Base-by-base conservation (phyloP, 2,888 invertebrate genomes). In the Germaria angustata region DNA sequence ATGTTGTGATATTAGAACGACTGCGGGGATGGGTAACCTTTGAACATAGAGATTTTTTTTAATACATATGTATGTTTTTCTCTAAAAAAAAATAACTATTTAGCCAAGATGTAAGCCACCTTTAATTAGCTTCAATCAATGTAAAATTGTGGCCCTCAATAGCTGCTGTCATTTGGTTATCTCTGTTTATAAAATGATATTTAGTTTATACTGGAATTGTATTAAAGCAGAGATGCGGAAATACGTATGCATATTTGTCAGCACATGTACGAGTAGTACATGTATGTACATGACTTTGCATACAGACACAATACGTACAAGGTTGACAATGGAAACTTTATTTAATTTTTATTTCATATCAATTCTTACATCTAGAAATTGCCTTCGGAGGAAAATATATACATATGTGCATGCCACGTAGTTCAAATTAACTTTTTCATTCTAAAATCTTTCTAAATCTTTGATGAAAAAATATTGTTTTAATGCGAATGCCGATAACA, bases 311-410 rank as follows among this genome's bases (percentile, higher is more conserved):
- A 11, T 41, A 55, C 44, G 36, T 65, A 61, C 77, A 63, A 78
- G 78, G 78, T 78, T 78, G 78, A 78, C 69, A 78, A 78, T 78
- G 78, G 53, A 78, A 71, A 69, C 61, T 46, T 77, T 39, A 24
- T 66, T 66, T 77, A 32, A 71, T 44, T 57, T 69, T 28, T 41
- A 41, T 20, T 53, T 17, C 15, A 51, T 55, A 55, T 63, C 51
- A 71, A 55, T 71, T 39, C 44, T 55, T 55, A 59, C 69, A 9
- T 20, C 20, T 32, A 28, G 22, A 69, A 34, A 44, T 44, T 46
- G 46, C 20, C 7, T 46, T 1, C 20, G 46, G 20, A 46, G n/a
- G 32, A 63, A 32, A 34, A 55, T 57, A 6, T 20, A 36, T 36
- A 36, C n/a, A 5, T n/a, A 20, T 39, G 17, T 34, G 17, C 32